phyloP scores from a whole-genome alignment of 2,888 invertebrate species.

The Papilio elwesi region DNA sequence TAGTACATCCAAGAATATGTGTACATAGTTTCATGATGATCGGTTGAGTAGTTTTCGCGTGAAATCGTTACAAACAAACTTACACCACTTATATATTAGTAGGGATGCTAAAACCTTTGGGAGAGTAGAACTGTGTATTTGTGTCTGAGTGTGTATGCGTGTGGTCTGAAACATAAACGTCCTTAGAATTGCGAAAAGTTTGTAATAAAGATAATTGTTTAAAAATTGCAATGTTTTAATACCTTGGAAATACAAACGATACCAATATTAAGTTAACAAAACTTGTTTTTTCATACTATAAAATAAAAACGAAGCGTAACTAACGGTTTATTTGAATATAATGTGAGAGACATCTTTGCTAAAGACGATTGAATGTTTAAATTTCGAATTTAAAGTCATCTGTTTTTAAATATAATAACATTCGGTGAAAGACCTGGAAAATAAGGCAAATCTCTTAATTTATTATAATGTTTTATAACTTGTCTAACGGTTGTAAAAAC shows the following conservation, averaged over 20 bases:
- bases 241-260: background rate
- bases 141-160: background rate
- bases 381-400: constrained; percentile 49
- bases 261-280: background rate
- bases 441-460: constrained; percentile 68
- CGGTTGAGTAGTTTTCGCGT: too few relatives aligned
- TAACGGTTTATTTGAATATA: constrained; percentile 30
- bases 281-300: constrained; percentile 6
- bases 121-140: background rate
- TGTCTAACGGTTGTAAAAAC: constrained; percentile 52
- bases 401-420: constrained; percentile 46
- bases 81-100: too few relatives aligned
- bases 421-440: constrained; percentile 64
- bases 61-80: too few relatives aligned
- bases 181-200: background rate
- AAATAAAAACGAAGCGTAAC: constrained; percentile 26
- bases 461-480: constrained; percentile 55
- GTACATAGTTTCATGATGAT: too few relatives aligned
- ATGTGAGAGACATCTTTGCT: constrained; percentile 43
- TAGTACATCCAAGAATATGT: too few relatives aligned
- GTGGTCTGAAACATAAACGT: background rate
- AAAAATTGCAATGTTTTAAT: background rate
- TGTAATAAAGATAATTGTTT: constrained; percentile 6
- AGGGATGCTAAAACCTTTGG: too few relatives aligned
- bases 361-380: constrained; percentile 41